These are phyloP conservation scores for Meganola albula DNA, from an alignment of 2,888 invertebrate species.

Conservation along the genomic window DNA sequence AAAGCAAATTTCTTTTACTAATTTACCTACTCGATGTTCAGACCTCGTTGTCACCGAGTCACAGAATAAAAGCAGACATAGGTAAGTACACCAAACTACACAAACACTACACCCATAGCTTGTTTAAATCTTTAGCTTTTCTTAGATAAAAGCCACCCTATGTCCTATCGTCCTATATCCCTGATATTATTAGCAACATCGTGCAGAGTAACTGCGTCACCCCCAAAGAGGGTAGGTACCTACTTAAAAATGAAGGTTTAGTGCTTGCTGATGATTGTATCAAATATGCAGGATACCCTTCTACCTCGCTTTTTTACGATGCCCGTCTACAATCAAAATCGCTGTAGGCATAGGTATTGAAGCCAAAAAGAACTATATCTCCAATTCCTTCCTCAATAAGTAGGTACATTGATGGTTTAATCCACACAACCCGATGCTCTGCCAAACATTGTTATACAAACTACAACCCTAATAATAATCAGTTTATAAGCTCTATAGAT, in stretches of 20 bases:
- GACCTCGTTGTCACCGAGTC: slow-evolving; percentile 29
- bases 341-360: not conserved
- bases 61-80: slow-evolving; percentile 31
- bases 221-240: too few relatives aligned
- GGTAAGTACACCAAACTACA: slow-evolving; percentile 45
- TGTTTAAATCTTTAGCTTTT: slow-evolving; percentile 60
- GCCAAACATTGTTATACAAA: slow-evolving; percentile 30
- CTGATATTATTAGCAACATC: slow-evolving; percentile 52
- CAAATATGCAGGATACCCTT: too few relatives aligned
- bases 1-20: not conserved
- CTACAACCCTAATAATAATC: slow-evolving; percentile 68
- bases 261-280: too few relatives aligned
- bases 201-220: slow-evolving; percentile 25
- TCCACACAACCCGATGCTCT: slow-evolving; percentile 20
- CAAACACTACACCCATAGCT: slow-evolving; percentile 58
- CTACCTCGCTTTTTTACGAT: too few relatives aligned
- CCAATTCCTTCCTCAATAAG: too few relatives aligned
- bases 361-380: too few relatives aligned
- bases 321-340: too few relatives aligned
- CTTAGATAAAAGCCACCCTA: slow-evolving; percentile 59
- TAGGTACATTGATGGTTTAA: too few relatives aligned
- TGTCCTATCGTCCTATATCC: slow-evolving; percentile 60
- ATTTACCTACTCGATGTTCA: too few relatives aligned
- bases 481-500: slow-evolving; percentile 76
- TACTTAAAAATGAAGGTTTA: too few relatives aligned